Evolutionary conservation across 2,888 invertebrate genomes (phyloP).

Genomic region (Oxyscelio sp.): DNA sequence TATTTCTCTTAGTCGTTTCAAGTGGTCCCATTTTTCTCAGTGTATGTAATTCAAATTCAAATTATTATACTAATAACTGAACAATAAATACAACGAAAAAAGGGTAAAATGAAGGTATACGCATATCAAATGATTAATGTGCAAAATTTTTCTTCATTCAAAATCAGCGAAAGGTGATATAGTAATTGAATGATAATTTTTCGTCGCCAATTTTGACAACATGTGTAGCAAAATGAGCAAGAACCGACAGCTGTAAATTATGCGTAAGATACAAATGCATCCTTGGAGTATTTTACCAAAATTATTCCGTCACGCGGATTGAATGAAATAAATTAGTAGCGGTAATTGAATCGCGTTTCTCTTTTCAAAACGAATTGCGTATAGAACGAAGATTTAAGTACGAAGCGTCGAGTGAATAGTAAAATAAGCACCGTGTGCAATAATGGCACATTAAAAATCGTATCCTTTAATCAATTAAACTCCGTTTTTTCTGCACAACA

Average conservation of each 20-base stretch:
- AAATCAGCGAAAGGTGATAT: neutral
- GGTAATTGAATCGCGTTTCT: constrained; percentile 55
- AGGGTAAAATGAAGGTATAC: constrained; percentile 17
- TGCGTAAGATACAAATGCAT: constrained; percentile 59
- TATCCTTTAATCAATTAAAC: neutral
- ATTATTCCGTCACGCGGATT: constrained; percentile 76
- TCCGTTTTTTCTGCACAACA: neutral
- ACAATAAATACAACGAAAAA: constrained; percentile 43
- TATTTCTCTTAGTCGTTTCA: too few species aligned
- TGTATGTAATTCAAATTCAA: too few species aligned
- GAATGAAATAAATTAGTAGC: constrained; percentile 75
- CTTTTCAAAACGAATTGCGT: constrained; percentile 46
- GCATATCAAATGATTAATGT: constrained; percentile 30
- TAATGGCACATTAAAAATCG: constrained; percentile 43
- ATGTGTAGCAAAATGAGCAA: neutral
- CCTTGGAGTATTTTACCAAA: constrained; percentile 83
- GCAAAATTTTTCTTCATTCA: constrained; percentile 7
- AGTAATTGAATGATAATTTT: neutral
- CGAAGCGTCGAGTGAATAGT: constrained; percentile 24
- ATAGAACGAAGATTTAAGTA: constrained; percentile 3
- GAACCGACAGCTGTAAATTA: neutral
- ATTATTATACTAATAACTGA: too few species aligned
- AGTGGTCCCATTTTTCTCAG: too few species aligned
- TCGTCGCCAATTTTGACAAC: neutral
- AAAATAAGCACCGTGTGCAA: constrained; percentile 57